These are phyloP conservation scores for Rhynchomys soricoides DNA, from an alignment of 2,113 vertebrate species.

Conservation along the genomic window DNA sequence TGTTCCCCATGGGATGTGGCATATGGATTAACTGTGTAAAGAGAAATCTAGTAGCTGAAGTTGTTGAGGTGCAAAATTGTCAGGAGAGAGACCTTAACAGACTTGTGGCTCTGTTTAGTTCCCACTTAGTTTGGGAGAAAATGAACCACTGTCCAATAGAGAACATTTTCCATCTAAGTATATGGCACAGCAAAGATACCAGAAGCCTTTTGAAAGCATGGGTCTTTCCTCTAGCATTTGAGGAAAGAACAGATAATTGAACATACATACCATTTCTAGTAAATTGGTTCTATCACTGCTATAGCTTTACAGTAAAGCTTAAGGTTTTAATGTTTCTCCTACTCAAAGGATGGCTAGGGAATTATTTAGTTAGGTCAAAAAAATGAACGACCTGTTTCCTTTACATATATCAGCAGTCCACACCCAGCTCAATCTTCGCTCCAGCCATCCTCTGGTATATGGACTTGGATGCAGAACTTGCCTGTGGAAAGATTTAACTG, in stretches of 20 bases:
- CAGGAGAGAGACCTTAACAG: background rate
- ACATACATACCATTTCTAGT: background rate
- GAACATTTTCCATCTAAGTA: background rate
- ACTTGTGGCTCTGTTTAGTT: background rate
- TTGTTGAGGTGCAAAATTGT: background rate
- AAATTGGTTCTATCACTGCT: background rate
- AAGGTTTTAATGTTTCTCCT: slow-evolving; percentile 4
- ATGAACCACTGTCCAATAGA: background rate
- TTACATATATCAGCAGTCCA: background rate
- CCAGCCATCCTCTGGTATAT: background rate
- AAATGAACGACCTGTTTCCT: background rate
- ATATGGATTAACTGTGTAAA: background rate
- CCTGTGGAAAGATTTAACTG: background rate
- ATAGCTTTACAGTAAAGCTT: background rate
- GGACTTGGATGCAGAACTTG: background rate
- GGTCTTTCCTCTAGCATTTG: background rate
- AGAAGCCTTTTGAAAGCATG: slow-evolving; percentile 19
- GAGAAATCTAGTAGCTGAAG: background rate
- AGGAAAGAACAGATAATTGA: background rate
- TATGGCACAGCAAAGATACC: background rate
- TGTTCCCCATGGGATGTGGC: background rate
- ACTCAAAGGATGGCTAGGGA: background rate
- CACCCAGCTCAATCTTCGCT: background rate
- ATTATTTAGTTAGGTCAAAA: background rate
- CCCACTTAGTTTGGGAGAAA: background rate